Evolutionary conservation across 2,797 vertebrate genomes (phyloP).

Genomic region (Tympanoctomys barrerae): DNA sequence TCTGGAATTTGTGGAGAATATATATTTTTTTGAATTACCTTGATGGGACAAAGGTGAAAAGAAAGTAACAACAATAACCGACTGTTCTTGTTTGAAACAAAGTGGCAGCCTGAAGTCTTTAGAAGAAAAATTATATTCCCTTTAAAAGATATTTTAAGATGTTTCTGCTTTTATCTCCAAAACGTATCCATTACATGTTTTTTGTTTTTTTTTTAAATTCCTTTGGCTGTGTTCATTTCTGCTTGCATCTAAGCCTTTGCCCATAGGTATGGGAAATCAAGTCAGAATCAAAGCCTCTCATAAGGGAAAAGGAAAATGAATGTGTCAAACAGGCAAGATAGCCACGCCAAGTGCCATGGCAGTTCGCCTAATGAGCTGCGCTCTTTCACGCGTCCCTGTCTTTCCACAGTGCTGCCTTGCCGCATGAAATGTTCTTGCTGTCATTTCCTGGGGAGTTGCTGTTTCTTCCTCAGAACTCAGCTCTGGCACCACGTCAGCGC

Average conservation of each 20-base stretch:
- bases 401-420: not conserved
- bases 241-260: constrained; percentile 71
- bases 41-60: constrained; percentile 4
- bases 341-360: not conserved
- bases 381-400: not conserved
- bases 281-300: constrained; percentile 68
- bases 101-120: constrained; percentile 61
- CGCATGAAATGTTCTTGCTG: constrained; percentile 6
- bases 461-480: constrained; percentile 15
- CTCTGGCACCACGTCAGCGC: not conserved
- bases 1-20: constrained; percentile 69
- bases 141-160: constrained; percentile 65
- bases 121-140: constrained; percentile 68
- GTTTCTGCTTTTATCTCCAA: constrained; percentile 73
- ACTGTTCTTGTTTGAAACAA: constrained; percentile 73
- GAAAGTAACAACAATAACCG: constrained; percentile 68
- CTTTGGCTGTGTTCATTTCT: constrained; percentile 68
- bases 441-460: not conserved
- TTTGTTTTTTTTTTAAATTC: constrained; percentile 48
- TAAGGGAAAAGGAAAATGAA: constrained; percentile 17
- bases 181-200: constrained; percentile 50
- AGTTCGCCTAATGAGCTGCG: constrained; percentile 43
- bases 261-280: constrained; percentile 68
- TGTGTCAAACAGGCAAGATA: not conserved
- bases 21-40: constrained; percentile 49